Conservation (phyloP, 2,113 vertebrate species). For the Rissa tridactyla region DNA sequence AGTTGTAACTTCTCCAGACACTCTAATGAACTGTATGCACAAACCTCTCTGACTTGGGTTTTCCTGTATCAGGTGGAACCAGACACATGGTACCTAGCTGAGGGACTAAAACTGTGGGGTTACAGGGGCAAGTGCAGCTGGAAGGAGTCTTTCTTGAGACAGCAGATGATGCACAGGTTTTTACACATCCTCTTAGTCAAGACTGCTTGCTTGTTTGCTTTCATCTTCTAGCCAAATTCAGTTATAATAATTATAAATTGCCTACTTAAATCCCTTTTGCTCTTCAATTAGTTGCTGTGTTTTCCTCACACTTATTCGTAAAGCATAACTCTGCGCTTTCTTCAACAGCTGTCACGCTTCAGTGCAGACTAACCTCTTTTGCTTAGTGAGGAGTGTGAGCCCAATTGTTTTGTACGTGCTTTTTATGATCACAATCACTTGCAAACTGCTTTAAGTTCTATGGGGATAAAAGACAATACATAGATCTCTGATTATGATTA, state of each 20-base stretch:
- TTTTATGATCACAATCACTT: not conserved
- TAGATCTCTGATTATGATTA: constrained; percentile 42
- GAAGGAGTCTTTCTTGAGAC: not conserved
- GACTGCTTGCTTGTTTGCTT: not conserved
- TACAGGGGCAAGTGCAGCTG: not conserved
- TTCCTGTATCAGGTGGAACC: not conserved
- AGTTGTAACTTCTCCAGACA: not conserved
- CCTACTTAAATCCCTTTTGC: not conserved
- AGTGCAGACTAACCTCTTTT: not conserved
- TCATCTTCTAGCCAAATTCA: not conserved
- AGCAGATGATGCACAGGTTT: not conserved
- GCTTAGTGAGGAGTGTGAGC: not conserved
- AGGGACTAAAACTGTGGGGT: not conserved
- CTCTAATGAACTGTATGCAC: not conserved
- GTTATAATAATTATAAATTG: not conserved
- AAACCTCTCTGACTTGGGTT: not conserved
- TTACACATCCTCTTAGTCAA: not conserved
- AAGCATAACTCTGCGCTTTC: not conserved
- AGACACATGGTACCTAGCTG: not conserved
- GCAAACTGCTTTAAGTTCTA: not conserved
- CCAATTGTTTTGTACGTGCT: not conserved
- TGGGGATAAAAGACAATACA: not conserved
- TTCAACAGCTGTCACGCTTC: not conserved
- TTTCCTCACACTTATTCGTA: not conserved
- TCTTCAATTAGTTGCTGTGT: not conserved